These are phyloP conservation scores for Hylomyscus alleni DNA, from an alignment of 2,797 vertebrate genomes.

Conservation along the genomic window DNA sequence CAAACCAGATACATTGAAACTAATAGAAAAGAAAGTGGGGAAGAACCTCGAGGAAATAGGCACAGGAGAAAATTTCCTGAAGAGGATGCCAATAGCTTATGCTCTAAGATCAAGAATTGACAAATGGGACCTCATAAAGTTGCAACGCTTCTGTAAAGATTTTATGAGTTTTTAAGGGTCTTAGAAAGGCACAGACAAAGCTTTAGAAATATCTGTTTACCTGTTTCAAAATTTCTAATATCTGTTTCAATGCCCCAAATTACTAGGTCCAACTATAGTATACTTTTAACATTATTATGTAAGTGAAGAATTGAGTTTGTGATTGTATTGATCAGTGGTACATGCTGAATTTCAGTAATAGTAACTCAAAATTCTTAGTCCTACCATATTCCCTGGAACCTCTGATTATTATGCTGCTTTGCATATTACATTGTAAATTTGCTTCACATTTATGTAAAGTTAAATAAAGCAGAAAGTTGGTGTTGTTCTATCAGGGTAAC, in stretches of 20 bases:
- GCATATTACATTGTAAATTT: background rate
- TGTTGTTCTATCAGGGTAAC: background rate
- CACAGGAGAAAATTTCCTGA: no score
- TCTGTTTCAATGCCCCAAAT: background rate
- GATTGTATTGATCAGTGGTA: background rate
- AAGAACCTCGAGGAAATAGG: no score
- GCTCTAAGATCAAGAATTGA: no score
- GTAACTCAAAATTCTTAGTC: background rate
- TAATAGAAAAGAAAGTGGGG: no score
- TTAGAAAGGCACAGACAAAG: background rate
- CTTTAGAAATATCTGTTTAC: background rate
- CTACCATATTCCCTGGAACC: accelerated
- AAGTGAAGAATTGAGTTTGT: background rate
- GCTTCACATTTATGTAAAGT: background rate
- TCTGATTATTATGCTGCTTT: background rate
- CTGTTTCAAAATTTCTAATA: constrained; percentile 7
- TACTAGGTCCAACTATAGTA: background rate
- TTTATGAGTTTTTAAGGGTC: background rate
- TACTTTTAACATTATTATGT: background rate
- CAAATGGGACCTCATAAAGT: no score
- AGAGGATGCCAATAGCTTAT: no score
- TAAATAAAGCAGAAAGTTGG: background rate
- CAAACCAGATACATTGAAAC: no score
- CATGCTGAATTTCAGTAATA: background rate
- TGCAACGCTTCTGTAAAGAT: no score